A percentile compares a stretch with the other conserved stretches of the same genome.
phyloP scores from a whole-genome alignment of 35 echinoderm and acorn worm species.

The Acanthaster planci region DNA sequence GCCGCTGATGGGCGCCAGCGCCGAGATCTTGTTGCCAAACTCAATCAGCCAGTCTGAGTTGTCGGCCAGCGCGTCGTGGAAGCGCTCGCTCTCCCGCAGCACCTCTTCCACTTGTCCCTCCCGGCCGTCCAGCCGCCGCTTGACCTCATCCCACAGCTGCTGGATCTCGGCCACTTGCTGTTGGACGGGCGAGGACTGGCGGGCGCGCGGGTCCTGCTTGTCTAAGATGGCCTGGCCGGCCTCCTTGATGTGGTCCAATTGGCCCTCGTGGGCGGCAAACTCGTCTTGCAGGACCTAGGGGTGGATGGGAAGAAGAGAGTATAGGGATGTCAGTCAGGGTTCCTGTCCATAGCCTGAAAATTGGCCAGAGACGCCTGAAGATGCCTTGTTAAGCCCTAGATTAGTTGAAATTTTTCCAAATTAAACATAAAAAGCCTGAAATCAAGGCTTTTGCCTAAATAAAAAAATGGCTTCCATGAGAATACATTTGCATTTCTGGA shows the following conservation, averaged over 20 bases:
- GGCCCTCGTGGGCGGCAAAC: conserved; percentile 77
- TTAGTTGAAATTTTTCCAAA: no score
- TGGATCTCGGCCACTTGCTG: conserved; percentile 78
- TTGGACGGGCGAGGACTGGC: conserved; percentile 70
- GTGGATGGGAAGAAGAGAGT: background rate
- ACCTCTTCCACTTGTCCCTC: conserved; percentile 89
- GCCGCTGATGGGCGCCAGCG: conserved; percentile 76
- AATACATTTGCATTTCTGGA: no score
- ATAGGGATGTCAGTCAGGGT: no score
- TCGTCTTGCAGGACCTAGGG: conserved; percentile 95
- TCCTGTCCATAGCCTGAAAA: no score
- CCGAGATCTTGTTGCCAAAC: conserved; percentile 72
- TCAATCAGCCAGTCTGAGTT: conserved; percentile 88
- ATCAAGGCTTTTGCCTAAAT: no score
- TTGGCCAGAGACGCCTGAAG: no score
- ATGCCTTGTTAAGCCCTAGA: no score
- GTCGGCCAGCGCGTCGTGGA: conserved; percentile 91
- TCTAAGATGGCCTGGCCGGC: conserved; percentile 76
- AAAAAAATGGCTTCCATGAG: no score
- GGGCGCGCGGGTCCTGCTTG: conserved; percentile 66
- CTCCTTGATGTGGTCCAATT: conserved; percentile 89
- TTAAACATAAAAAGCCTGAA: no score
- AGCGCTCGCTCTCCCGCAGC: conserved; percentile 82
- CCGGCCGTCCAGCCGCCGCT: conserved; percentile 82
- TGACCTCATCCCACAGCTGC: conserved; percentile 85